These are phyloP conservation scores for Solenopsis fugax DNA, from an alignment of 1,140 invertebrate species.

Conservation along the genomic window DNA sequence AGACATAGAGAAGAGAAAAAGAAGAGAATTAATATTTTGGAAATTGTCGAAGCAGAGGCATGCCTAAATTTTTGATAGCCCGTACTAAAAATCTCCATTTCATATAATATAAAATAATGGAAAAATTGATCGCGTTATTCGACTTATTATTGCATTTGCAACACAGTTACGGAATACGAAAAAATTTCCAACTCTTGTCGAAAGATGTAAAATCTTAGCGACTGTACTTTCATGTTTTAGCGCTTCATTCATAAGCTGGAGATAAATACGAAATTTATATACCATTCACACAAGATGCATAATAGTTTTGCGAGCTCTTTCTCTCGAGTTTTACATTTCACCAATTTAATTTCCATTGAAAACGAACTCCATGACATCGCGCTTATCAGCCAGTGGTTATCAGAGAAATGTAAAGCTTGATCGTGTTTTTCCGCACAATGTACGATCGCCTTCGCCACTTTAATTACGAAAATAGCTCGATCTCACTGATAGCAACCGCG, in stretches of 20 bases:
- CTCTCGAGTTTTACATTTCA: not conserved
- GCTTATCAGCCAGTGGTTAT: conserved; percentile 37
- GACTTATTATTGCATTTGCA: not conserved
- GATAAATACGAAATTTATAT: conserved; percentile 34
- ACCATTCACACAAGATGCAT: not conserved
- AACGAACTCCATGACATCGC: conserved; percentile 34
- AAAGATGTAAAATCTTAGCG: conserved; percentile 4
- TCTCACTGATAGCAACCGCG: conserved; percentile 27
- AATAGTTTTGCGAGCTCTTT: conserved; percentile 21
- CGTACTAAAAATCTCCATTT: not conserved
- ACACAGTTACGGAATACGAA: not conserved
- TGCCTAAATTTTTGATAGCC: not conserved
- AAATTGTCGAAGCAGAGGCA: not conserved
- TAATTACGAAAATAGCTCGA: conserved; percentile 59
- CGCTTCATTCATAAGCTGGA: conserved; percentile 31
- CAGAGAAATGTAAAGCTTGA: conserved; percentile 42
- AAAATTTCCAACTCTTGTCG: not conserved
- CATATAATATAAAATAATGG: not conserved
- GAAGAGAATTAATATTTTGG: not conserved
- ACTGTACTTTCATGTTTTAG: not conserved
- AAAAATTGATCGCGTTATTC: not conserved
- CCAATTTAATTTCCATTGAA: conserved; percentile 53
- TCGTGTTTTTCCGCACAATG: not conserved
- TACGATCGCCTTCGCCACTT: conserved; percentile 45
- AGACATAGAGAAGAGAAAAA: not conserved